A percentile compares a stretch with the other conserved stretches of the same genome.
Conservation (phyloP, 2,888 invertebrate genomes). For the Lasioglossum pauxillum region DNA sequence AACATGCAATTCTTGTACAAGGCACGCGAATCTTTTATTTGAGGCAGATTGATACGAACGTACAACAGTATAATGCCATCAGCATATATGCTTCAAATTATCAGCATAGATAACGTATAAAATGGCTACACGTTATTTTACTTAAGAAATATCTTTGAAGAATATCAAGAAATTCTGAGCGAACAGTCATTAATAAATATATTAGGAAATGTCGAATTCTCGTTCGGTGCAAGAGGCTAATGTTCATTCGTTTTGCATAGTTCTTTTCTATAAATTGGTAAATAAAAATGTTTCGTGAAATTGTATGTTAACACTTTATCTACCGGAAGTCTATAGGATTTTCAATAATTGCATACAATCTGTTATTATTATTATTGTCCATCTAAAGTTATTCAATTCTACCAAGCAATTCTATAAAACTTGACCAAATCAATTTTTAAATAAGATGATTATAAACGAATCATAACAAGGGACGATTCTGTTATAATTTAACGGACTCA, state of each 20-base stretch:
- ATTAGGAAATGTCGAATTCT: background rate
- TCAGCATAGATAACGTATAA: slow-evolving; percentile 2
- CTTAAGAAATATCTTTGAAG: background rate
- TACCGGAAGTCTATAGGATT: too few relatives aligned
- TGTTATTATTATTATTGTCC: background rate
- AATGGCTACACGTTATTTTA: background rate
- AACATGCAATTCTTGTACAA: background rate
- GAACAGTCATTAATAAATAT: background rate
- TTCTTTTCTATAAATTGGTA: background rate
- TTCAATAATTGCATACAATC: too few relatives aligned
- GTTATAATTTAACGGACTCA: background rate
- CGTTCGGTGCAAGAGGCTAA: background rate
- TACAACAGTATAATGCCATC: background rate
- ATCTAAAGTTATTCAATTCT: background rate
- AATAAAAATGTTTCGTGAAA: background rate
- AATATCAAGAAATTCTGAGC: background rate
- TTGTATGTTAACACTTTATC: too few relatives aligned
- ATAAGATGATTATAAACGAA: background rate
- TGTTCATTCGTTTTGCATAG: background rate
- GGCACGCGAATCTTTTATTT: background rate
- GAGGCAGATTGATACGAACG: background rate
- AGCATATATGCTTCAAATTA: slow-evolving; percentile 3
- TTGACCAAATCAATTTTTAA: too few relatives aligned
- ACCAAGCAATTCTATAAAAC: background rate
- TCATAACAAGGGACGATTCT: background rate